phyloP scores from a whole-genome alignment of 2,888 invertebrate genomes.

The Brachyptera putata region DNA sequence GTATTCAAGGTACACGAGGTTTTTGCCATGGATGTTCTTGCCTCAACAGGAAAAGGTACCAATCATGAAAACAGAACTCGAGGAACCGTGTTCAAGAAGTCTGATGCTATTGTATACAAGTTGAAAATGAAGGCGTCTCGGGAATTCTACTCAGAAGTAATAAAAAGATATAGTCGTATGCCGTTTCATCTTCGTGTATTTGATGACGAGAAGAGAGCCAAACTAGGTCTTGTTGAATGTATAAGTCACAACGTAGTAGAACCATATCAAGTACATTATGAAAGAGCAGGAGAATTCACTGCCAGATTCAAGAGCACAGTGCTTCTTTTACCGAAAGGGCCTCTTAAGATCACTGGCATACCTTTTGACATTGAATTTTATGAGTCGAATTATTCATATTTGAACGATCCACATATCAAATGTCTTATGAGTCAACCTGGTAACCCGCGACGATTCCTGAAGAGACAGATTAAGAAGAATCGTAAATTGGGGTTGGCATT shows the following conservation, averaged over 20 bases:
- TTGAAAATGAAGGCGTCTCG: conserved; percentile 96
- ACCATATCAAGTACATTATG: conserved; percentile 91
- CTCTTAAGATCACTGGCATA: conserved; percentile 92
- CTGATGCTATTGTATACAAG: conserved; percentile 94
- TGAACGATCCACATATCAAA: conserved; percentile 79
- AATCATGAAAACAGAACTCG: conserved; percentile 90
- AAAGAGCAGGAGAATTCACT: conserved; percentile 83
- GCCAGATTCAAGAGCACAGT: conserved; percentile 99
- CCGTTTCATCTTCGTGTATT: conserved; percentile 94
- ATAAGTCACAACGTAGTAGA: conserved; percentile 96
- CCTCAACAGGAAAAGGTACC: conserved; percentile 92
- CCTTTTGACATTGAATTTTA: conserved; percentile 79
- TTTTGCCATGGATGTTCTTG: conserved; percentile 96
- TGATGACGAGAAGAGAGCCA: conserved; percentile 95
- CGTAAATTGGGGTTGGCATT: too few relatives aligned
- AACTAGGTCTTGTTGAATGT: conserved; percentile 97
- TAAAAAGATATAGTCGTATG: conserved; percentile 91
- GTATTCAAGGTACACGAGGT: conserved; percentile 95
- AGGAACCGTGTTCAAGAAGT: conserved; percentile 97
- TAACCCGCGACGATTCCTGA: conserved; percentile 76
- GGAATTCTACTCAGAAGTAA: conserved; percentile 82
- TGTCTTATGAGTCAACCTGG: conserved; percentile 72
- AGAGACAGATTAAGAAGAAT: conserved; percentile 60
- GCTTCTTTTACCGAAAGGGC: conserved; percentile 92
- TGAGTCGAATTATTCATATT: conserved; percentile 69